These are phyloP conservation scores for Oncorhynchus kisutch DNA, from an alignment of 2,113 vertebrate genomes.

Conservation along the genomic window DNA sequence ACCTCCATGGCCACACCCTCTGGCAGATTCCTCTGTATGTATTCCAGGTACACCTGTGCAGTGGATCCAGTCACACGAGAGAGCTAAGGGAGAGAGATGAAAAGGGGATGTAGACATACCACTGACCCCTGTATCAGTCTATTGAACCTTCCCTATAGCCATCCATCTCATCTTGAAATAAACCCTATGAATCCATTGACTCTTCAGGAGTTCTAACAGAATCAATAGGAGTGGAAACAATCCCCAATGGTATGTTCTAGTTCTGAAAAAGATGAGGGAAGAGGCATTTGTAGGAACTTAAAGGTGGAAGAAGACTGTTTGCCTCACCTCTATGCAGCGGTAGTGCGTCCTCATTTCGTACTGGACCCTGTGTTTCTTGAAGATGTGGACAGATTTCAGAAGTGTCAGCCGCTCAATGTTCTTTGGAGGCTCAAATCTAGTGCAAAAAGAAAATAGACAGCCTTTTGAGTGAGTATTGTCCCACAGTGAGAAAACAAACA, in stretches of 20 bases:
- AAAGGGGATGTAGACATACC: not conserved
- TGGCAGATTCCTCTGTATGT: conserved; percentile 93
- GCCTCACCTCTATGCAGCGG: conserved; percentile 82
- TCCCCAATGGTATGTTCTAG: too few relatives aligned
- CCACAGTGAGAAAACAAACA: not conserved
- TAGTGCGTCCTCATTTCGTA: conserved; percentile 97
- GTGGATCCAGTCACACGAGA: conserved; percentile 86
- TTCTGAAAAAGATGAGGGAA: too few relatives aligned
- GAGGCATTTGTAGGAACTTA: too few relatives aligned
- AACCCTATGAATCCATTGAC: too few relatives aligned
- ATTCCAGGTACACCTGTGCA: conserved; percentile 88
- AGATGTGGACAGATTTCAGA: conserved; percentile 95
- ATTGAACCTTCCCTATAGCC: too few relatives aligned
- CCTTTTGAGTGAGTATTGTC: not conserved
- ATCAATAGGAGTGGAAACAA: too few relatives aligned
- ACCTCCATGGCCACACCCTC: conserved; percentile 96
- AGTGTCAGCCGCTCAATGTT: conserved; percentile 85
- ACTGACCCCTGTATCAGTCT: not conserved
- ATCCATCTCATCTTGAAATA: too few relatives aligned
- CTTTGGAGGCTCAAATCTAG: conserved; percentile 80
- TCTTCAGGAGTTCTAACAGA: too few relatives aligned
- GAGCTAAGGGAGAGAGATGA: conserved; percentile 69
- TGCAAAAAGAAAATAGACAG: conserved; percentile 24
- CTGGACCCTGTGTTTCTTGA: conserved; percentile 96
- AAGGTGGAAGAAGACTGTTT: not conserved